phyloP scores from a whole-genome alignment of 2,113 vertebrate genomes.

The Eubucco bourcierii region DNA sequence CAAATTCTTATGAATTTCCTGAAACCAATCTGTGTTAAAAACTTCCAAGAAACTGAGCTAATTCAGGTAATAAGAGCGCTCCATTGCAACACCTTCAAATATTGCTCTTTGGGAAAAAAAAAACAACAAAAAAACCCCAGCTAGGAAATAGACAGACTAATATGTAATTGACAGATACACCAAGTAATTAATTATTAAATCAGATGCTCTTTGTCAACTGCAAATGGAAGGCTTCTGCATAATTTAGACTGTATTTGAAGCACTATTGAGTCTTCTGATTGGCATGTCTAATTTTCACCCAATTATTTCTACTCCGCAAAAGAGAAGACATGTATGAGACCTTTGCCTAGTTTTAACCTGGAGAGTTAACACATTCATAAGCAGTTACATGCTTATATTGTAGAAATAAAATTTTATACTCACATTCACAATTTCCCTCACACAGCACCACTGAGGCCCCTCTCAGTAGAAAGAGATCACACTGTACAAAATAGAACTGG shows the following conservation, averaged over 20 bases:
- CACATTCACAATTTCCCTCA: not conserved
- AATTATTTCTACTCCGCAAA: not conserved
- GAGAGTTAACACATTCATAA: not conserved
- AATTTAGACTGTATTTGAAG: slow-evolving; percentile 26
- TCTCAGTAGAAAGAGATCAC: not conserved
- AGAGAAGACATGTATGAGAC: not conserved
- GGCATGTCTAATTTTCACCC: not conserved
- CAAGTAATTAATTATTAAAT: slow-evolving; percentile 62
- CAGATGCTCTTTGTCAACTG: slow-evolving; percentile 1
- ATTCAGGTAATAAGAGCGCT: not conserved
- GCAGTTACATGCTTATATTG: not conserved
- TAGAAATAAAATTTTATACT: not conserved
- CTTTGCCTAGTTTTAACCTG: not conserved
- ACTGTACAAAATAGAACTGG: not conserved
- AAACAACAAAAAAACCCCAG: not conserved
- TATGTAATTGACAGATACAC: not conserved
- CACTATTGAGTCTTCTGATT: not conserved
- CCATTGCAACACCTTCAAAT: not conserved
- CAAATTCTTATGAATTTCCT: not conserved
- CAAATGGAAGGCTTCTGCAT: slow-evolving; percentile 46
- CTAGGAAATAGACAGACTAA: not conserved
- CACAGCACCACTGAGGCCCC: not conserved
- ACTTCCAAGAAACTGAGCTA: not conserved
- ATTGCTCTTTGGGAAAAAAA: not conserved
- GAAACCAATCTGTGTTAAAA: not conserved